These are phyloP conservation scores for Glaucomys volans DNA, from an alignment of 2,113 vertebrate genomes.

Conservation along the genomic window DNA sequence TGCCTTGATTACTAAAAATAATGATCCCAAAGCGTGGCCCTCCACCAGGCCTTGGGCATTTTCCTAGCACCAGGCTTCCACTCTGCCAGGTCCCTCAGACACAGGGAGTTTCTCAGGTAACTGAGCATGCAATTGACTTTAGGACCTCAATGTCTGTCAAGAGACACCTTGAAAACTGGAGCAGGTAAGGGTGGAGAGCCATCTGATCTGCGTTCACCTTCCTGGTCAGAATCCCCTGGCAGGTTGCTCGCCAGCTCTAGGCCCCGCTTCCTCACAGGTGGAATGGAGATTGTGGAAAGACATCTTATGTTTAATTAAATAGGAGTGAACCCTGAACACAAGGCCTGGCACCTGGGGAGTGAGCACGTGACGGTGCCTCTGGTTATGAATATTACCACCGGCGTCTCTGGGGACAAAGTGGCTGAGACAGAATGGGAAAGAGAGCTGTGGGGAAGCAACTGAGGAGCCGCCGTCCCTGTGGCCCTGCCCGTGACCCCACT, in stretches of 20 bases:
- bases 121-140: neutral
- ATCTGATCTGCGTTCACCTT: no score
- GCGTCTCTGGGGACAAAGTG: neutral
- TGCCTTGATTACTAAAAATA: neutral
- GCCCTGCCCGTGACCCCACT: slow-evolving; percentile 45
- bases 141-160: neutral
- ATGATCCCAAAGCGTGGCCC: neutral
- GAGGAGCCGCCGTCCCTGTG: neutral
- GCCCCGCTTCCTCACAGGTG: neutral
- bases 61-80: neutral
- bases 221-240: neutral
- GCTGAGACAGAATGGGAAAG: neutral
- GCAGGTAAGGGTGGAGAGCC: neutral
- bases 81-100: neutral
- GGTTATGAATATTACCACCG: neutral
- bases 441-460: neutral
- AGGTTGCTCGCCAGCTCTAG: neutral
- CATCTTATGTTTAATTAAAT: neutral
- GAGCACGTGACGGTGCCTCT: neutral
- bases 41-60: neutral
- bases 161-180: neutral
- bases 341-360: neutral
- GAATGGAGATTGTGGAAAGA: neutral
- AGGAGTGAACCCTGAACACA: neutral
- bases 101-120: neutral